Percentiles rank a stretch among this genome's conserved stretches.
Evolutionary conservation across 2,797 vertebrate genomes (phyloP).

Genomic region (Manis javanica): DNA sequence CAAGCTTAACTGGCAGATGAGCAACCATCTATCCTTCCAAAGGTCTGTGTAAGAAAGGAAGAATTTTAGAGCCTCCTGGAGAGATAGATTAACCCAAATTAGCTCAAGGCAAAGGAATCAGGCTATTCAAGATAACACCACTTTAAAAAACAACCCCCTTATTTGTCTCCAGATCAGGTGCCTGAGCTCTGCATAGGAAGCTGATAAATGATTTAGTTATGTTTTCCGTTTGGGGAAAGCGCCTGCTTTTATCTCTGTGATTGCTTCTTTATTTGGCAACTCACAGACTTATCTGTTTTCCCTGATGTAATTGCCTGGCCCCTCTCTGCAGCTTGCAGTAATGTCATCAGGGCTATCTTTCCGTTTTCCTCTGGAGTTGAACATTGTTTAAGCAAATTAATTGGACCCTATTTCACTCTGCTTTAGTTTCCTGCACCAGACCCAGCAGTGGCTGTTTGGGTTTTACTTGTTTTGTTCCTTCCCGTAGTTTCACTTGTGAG

Average conservation of each 20-base stretch:
- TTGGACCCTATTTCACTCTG: constrained; percentile 60
- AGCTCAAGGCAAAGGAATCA: constrained; percentile 55
- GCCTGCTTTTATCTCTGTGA: constrained; percentile 70
- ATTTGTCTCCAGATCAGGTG: constrained; percentile 69
- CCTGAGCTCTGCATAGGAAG: constrained; percentile 13
- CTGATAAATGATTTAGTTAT: constrained; percentile 54
- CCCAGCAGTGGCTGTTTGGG: neutral
- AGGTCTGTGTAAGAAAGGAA: constrained; percentile 60
- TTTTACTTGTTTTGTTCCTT: neutral
- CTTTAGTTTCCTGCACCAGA: constrained; percentile 28
- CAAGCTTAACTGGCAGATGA: constrained; percentile 21
- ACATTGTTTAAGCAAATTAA: constrained; percentile 70
- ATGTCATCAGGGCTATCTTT: constrained; percentile 31
- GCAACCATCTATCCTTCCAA: constrained; percentile 51
- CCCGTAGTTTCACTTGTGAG: neutral
- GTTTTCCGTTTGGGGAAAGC: constrained; percentile 42
- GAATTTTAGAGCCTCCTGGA: constrained; percentile 61
- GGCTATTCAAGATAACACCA: constrained; percentile 44
- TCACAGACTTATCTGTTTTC: constrained; percentile 65
- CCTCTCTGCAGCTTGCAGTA: neutral
- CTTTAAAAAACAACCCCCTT: neutral
- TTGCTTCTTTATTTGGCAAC: constrained; percentile 74
- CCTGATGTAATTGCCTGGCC: constrained; percentile 70
- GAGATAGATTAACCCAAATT: constrained; percentile 61
- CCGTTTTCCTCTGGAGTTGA: constrained; percentile 61